A percentile compares a stretch with the other conserved stretches of the same genome.
These are phyloP conservation scores for Goniozus legneri DNA, from an alignment of 1,140 invertebrate species.

Conservation along the genomic window DNA sequence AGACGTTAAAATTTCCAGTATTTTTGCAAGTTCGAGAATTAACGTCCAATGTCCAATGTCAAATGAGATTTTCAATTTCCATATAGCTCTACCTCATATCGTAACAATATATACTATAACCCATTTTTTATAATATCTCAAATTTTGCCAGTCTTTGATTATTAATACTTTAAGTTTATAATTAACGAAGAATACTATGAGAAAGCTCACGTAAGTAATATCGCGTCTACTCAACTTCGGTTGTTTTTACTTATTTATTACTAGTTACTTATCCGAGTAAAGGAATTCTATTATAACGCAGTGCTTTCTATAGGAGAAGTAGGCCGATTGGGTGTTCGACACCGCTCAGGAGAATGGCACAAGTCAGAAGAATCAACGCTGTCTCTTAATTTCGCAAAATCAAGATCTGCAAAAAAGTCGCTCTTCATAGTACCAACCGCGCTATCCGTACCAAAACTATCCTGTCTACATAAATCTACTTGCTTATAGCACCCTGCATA, in stretches of 20 bases:
- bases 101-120: too few relatives aligned
- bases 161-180: too few relatives aligned
- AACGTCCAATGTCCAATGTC: too few relatives aligned
- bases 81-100: too few relatives aligned
- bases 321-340: constrained; percentile 36
- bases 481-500: constrained; percentile 34
- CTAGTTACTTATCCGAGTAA: too few relatives aligned
- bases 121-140: too few relatives aligned
- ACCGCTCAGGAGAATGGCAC: constrained; percentile 39
- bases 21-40: too few relatives aligned
- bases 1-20: too few relatives aligned
- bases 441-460: constrained; percentile 49
- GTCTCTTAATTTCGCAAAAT: constrained; percentile 42
- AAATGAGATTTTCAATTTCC: too few relatives aligned
- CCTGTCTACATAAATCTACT: constrained; percentile 38
- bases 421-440: constrained; percentile 53
- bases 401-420: constrained; percentile 49
- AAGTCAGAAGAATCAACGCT: constrained; percentile 35
- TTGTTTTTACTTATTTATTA: not conserved
- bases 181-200: too few relatives aligned
- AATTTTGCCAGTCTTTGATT: too few relatives aligned
- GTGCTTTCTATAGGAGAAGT: constrained; percentile 48
- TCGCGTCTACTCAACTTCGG: constrained; percentile 4
- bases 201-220: constrained; percentile 16
- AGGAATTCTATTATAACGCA: constrained; percentile 42